These are phyloP conservation scores for Siniperca knerii DNA, from an alignment of 2,113 vertebrate genomes.

Conservation along the genomic window DNA sequence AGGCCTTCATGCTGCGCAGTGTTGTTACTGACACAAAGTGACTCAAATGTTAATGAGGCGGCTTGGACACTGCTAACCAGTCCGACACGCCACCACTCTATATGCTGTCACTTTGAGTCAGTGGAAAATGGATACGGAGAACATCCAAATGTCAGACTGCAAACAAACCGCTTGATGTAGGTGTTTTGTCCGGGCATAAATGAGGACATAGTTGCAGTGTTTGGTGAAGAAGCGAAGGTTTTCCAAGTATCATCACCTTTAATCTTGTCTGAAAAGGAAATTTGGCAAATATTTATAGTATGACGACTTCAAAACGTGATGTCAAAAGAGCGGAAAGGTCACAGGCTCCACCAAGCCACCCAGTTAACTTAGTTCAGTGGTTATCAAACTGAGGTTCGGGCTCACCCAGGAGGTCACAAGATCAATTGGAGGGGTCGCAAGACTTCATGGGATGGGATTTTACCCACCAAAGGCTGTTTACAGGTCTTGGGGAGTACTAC, in stretches of 20 bases:
- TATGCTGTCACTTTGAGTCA: conserved; percentile 47
- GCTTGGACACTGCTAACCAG: conserved; percentile 21
- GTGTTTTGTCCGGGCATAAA: not conserved
- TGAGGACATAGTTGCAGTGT: not conserved
- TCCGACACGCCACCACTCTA: conserved; percentile 21
- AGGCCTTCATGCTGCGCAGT: conserved; percentile 44
- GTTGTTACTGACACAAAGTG: conserved; percentile 77
- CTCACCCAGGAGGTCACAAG: not conserved
- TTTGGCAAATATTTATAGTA: not conserved
- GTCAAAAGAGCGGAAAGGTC: not conserved
- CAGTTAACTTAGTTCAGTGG: not conserved
- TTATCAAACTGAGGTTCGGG: not conserved
- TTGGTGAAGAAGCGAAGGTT: not conserved
- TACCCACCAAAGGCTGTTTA: no score
- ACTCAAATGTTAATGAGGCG: conserved; percentile 86
- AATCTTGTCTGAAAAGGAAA: not conserved
- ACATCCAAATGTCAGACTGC: conserved; percentile 50
- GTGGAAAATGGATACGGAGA: conserved; percentile 25
- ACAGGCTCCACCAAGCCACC: not conserved
- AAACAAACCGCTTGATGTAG: not conserved
- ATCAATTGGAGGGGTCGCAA: not conserved
- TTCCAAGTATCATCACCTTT: not conserved
- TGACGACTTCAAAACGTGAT: not conserved
- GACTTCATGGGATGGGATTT: not conserved
- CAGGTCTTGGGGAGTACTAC: no score